phyloP scores from a whole-genome alignment of 2,888 invertebrate genomes.

The Coleophora flavipennella region DNA sequence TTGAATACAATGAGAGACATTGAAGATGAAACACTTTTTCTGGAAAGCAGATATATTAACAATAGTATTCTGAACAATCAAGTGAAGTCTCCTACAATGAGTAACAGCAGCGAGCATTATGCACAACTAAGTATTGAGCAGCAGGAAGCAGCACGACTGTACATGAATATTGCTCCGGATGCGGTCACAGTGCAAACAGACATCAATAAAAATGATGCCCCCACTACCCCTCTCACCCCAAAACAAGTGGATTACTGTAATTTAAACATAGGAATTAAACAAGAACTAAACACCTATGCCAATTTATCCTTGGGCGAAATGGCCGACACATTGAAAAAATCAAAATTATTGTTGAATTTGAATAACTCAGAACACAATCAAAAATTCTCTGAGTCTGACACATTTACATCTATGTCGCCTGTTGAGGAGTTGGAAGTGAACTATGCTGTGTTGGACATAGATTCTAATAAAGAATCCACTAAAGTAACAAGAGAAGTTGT shows the following conservation, averaged over 20 bases:
- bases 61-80: constrained; percentile 26
- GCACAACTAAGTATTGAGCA: constrained; percentile 56
- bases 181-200: constrained; percentile 29
- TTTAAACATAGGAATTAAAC: constrained; percentile 37
- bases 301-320: constrained; percentile 53
- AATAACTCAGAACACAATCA: constrained; percentile 36
- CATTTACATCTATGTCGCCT: constrained; percentile 53
- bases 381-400: constrained; percentile 60
- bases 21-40: constrained; percentile 53
- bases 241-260: constrained; percentile 58
- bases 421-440: constrained; percentile 72
- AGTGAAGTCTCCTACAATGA: constrained; percentile 52
- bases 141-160: constrained; percentile 46
- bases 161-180: constrained; percentile 56
- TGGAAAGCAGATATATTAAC: constrained; percentile 47
- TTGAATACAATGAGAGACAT: constrained; percentile 51
- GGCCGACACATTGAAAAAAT: constrained; percentile 38
- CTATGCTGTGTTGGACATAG: constrained; percentile 86
- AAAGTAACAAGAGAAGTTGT: constrained; percentile 32
- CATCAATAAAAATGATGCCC: constrained; percentile 31
- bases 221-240: constrained; percentile 47
- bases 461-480: constrained; percentile 60
- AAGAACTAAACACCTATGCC: constrained; percentile 53
- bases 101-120: constrained; percentile 62
- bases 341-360: constrained; percentile 30